Evolutionary conservation across 2,888 invertebrate species (phyloP), one percentile per base, ranked within the genome.

Genomic region (Drosophila testacea): DNA sequence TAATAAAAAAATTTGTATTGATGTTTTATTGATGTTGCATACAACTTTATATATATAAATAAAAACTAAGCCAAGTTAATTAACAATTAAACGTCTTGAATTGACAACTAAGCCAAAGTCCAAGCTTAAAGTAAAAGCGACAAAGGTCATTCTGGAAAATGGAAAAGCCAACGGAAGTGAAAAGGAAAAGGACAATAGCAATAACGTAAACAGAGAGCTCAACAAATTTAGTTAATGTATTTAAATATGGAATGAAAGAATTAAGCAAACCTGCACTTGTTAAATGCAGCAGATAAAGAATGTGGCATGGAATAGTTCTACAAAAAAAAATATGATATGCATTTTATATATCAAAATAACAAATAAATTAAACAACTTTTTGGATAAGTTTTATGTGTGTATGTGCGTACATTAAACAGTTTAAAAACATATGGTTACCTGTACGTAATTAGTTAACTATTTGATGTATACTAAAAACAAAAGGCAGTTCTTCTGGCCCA

Each of bases 21-120:
- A 84, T 80, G 83, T 89, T 84, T 88, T 82, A 86, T 83, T 83
- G 73, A 86, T 88, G 89, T 83, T 83, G 79, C 81, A 80, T 73
- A 65, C 67, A 56, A 85, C 61, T 69, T 71, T 79, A 32, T 7
- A 57, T 47, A 62, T 59, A 13, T 30, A 62, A 38, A n/a, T 16
- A 22, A 55, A 9, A 51, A n/a, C 27, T 50, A 70, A 59, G 63
- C 48, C 60, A 56, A 62, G 57, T 69, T 70, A 68, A 73, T 79
- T 57, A 67, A 78, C 54, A 81, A 78, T 38, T 41, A 27, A 61
- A 61, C 7, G 69, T 74, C 69, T 68, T 50, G 27, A 55, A 77
- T 62, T 55, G 62, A 63, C 51, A 70, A 73, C 63, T 36, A 67
- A 52, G 69, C 63, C 66, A 65, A 73, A 64, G 80, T 88, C 82